Evolutionary conservation across 1,140 invertebrate species (phyloP).

Genomic region (Mamestra configurata): DNA sequence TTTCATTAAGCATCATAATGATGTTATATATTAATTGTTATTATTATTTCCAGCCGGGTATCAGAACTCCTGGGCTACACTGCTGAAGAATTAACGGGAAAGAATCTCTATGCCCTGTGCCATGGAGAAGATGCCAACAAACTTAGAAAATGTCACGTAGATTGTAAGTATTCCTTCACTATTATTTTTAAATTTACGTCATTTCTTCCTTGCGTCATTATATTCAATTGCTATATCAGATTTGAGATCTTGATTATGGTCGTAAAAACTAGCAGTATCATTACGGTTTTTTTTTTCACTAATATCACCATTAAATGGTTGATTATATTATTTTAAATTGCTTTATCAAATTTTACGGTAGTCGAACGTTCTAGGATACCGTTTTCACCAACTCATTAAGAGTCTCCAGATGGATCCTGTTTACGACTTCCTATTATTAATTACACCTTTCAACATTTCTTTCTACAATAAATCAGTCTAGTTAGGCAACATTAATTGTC

Average conservation of each 20-base stretch:
- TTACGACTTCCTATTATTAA: conserved; percentile 16
- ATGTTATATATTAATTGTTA: no score
- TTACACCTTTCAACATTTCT: conserved; percentile 35
- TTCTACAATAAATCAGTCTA: conserved; percentile 34
- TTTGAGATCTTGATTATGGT: not conserved
- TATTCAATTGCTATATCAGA: conserved; percentile 23
- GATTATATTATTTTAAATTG: conserved; percentile 9
- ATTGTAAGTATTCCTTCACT: conserved; percentile 92
- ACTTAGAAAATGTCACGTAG: conserved; percentile 96
- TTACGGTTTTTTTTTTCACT: not conserved
- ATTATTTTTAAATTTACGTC: not conserved
- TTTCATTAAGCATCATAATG: not conserved
- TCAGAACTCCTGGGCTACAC: conserved; percentile 97
- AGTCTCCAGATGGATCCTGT: not conserved
- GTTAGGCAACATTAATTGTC: conserved; percentile 53
- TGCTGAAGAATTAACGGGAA: conserved; percentile 97
- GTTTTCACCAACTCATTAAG: conserved; percentile 12
- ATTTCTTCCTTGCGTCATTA: conserved; percentile 15
- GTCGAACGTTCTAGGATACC: not conserved
- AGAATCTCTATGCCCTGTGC: conserved; percentile 97
- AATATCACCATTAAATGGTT: not conserved
- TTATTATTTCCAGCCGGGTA: conserved; percentile 90
- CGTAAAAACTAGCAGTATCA: not conserved
- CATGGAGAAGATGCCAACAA: conserved; percentile 98
- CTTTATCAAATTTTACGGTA: not conserved